Conservation (phyloP, 2,113 vertebrate species). For the Xenopus borealis region DNA sequence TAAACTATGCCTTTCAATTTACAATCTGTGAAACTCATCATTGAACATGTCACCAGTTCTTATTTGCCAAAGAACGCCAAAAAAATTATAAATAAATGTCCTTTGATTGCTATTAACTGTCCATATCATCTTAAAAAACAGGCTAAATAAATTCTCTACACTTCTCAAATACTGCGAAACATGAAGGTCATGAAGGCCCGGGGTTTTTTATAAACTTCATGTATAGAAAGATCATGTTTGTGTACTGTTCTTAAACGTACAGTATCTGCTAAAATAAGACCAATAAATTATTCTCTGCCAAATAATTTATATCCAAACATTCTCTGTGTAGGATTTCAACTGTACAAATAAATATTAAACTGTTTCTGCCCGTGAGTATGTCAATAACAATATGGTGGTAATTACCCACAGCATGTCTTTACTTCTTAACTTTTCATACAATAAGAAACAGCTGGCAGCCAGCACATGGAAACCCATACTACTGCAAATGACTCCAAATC, state of each 20-base stretch:
- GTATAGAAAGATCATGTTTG: neutral
- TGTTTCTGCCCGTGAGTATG: slow-evolving; percentile 18
- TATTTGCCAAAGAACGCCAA: no score
- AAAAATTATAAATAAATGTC: no score
- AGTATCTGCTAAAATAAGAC: neutral
- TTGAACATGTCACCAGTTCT: no score
- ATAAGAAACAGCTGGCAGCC: slow-evolving; percentile 40
- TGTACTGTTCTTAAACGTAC: neutral
- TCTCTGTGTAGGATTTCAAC: neutral
- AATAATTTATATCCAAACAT: neutral
- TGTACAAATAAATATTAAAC: neutral
- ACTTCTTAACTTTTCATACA: slow-evolving; percentile 19
- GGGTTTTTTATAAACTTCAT: no score
- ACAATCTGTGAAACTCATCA: no score
- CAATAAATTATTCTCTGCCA: neutral
- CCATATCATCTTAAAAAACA: no score
- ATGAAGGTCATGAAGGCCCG: no score
- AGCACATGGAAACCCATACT: slow-evolving; percentile 30
- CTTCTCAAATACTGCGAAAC: no score
- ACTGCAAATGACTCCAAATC: slow-evolving; percentile 31
- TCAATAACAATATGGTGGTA: slow-evolving; percentile 41
- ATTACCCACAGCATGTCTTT: slow-evolving; percentile 40
- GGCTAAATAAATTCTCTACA: no score
- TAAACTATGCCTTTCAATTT: no score
- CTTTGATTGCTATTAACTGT: no score